Conservation (phyloP, 2,113 vertebrate genomes). For the Melanostigma gelatinosum region DNA sequence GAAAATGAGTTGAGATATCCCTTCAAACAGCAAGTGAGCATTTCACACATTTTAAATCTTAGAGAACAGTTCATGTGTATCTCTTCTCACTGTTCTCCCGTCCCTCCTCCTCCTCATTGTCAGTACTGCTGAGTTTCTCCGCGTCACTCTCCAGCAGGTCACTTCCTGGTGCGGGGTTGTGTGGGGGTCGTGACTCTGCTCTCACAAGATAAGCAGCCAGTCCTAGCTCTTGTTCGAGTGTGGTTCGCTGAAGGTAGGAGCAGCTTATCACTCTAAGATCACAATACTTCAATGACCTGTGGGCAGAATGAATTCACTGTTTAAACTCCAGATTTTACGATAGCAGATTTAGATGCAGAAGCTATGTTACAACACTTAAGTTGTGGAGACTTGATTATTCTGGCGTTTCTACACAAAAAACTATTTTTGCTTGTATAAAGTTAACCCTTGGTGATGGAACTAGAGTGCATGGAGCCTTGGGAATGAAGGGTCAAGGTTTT, state of each 20-base stretch:
- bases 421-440: background rate
- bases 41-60: background rate
- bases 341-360: background rate
- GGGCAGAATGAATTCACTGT: slow-evolving; percentile 12
- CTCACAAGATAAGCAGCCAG: slow-evolving; percentile 93
- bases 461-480: background rate
- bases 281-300: slow-evolving; percentile 95
- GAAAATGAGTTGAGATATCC: background rate
- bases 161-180: slow-evolving; percentile 75
- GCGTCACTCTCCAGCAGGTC: slow-evolving; percentile 92
- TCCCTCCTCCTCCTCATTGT: slow-evolving; percentile 94
- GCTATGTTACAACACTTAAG: background rate
- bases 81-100: slow-evolving; percentile 82
- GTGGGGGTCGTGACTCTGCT: slow-evolving; percentile 81
- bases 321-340: background rate
- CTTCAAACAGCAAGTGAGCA: background rate
- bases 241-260: slow-evolving; percentile 91
- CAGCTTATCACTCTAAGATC: slow-evolving; percentile 95
- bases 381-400: background rate
- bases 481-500: background rate
- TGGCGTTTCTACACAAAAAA: background rate
- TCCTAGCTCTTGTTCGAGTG: slow-evolving; percentile 95
- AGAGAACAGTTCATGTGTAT: background rate
- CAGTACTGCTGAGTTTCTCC: slow-evolving; percentile 94
- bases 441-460: background rate